Base-by-base conservation (phyloP, 2,797 vertebrate species). In the Sebastes oblongus region DNA sequence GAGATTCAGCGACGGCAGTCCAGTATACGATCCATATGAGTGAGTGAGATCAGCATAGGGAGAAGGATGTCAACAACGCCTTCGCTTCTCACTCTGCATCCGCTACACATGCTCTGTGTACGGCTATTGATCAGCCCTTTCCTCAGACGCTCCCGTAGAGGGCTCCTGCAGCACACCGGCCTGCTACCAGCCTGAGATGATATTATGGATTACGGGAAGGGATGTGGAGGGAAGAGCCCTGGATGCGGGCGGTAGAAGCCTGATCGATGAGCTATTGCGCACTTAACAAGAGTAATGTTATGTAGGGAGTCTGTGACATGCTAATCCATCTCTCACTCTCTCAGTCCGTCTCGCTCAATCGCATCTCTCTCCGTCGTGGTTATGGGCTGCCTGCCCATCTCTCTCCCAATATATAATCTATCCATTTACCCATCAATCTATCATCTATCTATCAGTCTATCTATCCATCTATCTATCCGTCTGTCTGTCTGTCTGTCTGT, bases 201-300 rank as follows among this genome's bases (percentile, higher is more conserved):
- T 90, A 86, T 89, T 93, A 94, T 94, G 91, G 94, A 94, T 95
- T 92, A 93, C 80, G 54, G 89, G 85, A 91, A 88, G 71, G 83
- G 83, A 87, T 85, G 86, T 78, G 56, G 82, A 90, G 86, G 82
- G 83, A 92, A 85, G 92, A 91, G 88, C 82, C 69, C 61, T 79
- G 86, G 78, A 90, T 86, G 88, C 59, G 42, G 88, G 90, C 27
- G 76, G 89, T 82, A 81, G 89, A 86, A 72, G 84, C 65, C 86
- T 93, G 92, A 95, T 94, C 91, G 91, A 95, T 94, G 93, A 93
- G 92, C 91, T 89, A 88, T 80, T 89, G 91, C 87, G 58, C 92
- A 93, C 93, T 95, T 93, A 92, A 94, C 92, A 94, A 94, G 93
- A 94, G 90, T 93, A 91, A 95, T 93, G 93, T 90, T 92, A 91